Percentiles rank a stretch among this genome's conserved stretches.
Conservation (phyloP, 2,888 invertebrate species). For the Protophormia terraenovae region DNA sequence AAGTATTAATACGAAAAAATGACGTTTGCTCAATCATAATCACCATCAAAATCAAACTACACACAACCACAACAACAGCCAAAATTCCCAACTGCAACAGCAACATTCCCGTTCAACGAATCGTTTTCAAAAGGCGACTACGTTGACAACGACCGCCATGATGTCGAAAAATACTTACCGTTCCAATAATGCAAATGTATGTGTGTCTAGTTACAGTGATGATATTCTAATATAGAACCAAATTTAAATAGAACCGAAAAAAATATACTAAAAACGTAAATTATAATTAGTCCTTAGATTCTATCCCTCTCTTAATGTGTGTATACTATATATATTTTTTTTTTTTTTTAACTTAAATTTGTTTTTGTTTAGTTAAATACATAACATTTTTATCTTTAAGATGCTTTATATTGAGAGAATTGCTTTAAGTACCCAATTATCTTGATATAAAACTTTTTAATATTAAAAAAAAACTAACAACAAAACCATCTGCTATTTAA, state of each 20-base stretch:
- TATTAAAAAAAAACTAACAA: background rate
- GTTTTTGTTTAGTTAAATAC: conserved; percentile 18
- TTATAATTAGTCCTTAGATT: conserved; percentile 47
- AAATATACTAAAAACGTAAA: conserved; percentile 4
- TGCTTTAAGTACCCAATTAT: background rate
- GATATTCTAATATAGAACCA: conserved; percentile 66
- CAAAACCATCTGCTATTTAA: background rate
- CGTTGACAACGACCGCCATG: conserved; percentile 56
- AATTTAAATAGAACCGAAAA: conserved; percentile 21
- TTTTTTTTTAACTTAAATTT: conserved; percentile 9
- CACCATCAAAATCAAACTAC: conserved; percentile 32
- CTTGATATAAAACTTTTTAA: background rate
- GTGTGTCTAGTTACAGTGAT: conserved; percentile 65
- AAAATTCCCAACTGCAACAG: conserved; percentile 53
- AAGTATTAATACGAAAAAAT: conserved; percentile 79
- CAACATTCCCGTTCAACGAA: conserved; percentile 57
- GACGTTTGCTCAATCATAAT: conserved; percentile 80
- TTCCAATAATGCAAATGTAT: conserved; percentile 62
- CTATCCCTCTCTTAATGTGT: background rate
- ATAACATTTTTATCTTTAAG: background rate
- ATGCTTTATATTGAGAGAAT: background rate
- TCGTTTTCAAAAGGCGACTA: conserved; percentile 53
- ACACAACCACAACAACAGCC: conserved; percentile 24
- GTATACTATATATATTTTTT: too few species aligned
- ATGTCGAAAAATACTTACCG: conserved; percentile 60